These are phyloP conservation scores for Ganaspis brasiliensis DNA, from an alignment of 2,888 invertebrate genomes.

Conservation along the genomic window DNA sequence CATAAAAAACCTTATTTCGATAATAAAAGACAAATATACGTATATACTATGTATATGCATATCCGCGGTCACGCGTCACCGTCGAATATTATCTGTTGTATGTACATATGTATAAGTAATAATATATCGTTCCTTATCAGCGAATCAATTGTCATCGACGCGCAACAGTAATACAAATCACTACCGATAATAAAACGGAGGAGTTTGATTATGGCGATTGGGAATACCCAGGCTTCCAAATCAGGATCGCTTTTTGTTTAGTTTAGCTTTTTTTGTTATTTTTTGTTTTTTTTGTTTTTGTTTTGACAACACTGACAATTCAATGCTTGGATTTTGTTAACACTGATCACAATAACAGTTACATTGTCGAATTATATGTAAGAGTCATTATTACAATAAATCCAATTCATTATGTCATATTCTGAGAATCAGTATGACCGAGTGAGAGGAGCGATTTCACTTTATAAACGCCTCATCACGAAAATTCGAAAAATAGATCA, in stretches of 20 bases:
- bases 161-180: slow-evolving; percentile 44
- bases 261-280: too few relatives aligned
- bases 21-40: slow-evolving; percentile 53
- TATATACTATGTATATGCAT: slow-evolving; percentile 48
- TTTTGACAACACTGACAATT: slow-evolving; percentile 26
- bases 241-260: slow-evolving; percentile 39
- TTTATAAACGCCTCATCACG: neutral
- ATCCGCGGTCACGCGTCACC: slow-evolving; percentile 36
- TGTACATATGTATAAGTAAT: slow-evolving; percentile 64
- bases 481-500: slow-evolving; percentile 1
- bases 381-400: slow-evolving; percentile 32
- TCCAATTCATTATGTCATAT: slow-evolving; percentile 8
- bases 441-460: neutral
- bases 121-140: slow-evolving; percentile 45
- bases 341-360: slow-evolving; percentile 37
- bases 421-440: neutral
- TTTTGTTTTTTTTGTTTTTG: neutral
- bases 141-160: slow-evolving; percentile 46
- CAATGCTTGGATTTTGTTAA: slow-evolving; percentile 17
- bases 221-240: slow-evolving; percentile 38
- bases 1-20: slow-evolving; percentile 43
- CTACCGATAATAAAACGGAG: slow-evolving; percentile 43
- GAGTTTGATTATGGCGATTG: slow-evolving; percentile 40
- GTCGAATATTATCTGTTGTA: slow-evolving; percentile 55
- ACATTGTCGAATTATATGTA: slow-evolving; percentile 10